Evolutionary conservation across 2,113 vertebrate genomes (phyloP).

Genomic region (Litocranius walleri): DNA sequence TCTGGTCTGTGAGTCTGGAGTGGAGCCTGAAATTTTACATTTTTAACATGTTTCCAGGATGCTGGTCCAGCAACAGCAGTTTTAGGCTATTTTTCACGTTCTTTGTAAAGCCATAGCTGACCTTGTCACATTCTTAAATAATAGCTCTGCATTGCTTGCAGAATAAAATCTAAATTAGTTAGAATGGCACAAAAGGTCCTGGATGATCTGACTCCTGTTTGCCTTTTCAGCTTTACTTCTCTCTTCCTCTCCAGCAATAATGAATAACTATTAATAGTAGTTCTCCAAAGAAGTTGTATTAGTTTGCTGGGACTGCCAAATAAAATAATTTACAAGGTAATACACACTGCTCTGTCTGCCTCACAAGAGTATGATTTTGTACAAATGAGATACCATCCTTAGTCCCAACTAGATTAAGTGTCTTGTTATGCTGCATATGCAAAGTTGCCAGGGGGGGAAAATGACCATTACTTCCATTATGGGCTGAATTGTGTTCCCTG

Average conservation of each 20-base stretch:
- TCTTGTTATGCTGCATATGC: background rate
- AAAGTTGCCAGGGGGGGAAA: background rate
- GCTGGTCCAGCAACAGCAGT: background rate
- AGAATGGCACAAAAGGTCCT: background rate
- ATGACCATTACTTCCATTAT: background rate
- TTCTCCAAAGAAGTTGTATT: background rate
- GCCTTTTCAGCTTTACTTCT: background rate
- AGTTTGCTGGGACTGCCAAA: background rate
- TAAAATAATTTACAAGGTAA: background rate
- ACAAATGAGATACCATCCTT: background rate
- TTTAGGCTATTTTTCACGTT: background rate
- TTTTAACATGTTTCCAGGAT: background rate
- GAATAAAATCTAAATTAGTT: constrained; percentile 3
- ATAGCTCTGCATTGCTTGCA: background rate
- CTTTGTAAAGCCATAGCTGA: background rate
- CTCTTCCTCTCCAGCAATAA: background rate
- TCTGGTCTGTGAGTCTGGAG: background rate
- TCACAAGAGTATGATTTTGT: background rate
- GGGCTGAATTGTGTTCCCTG: background rate
- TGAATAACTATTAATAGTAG: background rate
- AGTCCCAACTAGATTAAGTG: background rate
- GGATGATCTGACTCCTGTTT: background rate
- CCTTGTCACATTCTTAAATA: background rate
- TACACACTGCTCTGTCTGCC: background rate
- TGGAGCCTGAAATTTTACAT: background rate